Evolutionary conservation across 2,888 invertebrate species (phyloP).

Genomic region (Parelbella ahira): DNA sequence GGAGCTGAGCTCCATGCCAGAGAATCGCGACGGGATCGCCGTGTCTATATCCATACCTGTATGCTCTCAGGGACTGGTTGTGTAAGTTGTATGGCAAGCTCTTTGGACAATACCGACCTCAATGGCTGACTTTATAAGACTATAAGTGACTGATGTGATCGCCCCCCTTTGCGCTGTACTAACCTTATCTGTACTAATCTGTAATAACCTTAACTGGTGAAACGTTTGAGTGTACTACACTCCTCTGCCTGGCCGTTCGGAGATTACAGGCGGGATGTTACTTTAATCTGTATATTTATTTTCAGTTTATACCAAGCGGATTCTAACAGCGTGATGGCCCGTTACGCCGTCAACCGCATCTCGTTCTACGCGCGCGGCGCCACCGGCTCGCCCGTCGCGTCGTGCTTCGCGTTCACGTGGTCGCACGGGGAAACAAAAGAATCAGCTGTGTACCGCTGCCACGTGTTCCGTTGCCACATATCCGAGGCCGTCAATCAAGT

Average conservation of each 20-base stretch:
- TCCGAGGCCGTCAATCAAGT: conserved; percentile 93
- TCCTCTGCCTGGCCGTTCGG: too few species aligned
- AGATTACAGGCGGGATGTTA: too few species aligned
- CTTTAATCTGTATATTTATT: too few species aligned
- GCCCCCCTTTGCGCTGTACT: too few species aligned
- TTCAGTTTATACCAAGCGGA: conserved; percentile 90
- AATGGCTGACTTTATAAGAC: too few species aligned
- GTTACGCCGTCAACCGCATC: conserved; percentile 95
- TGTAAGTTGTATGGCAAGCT: conserved; percentile 84
- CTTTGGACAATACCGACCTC: too few species aligned
- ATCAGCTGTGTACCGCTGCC: conserved; percentile 96
- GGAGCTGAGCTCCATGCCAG: conserved; percentile 90
- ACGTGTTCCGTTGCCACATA: conserved; percentile 97
- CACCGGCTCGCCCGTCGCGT: conserved; percentile 88
- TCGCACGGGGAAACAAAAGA: conserved; percentile 94
- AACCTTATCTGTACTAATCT: too few species aligned
- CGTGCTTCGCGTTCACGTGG: conserved; percentile 99
- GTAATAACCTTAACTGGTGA: too few species aligned
- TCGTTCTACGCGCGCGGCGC: conserved; percentile 96
- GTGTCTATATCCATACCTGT: conserved; percentile 96
- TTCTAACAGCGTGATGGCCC: conserved; percentile 89
- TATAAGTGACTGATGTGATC: too few species aligned
- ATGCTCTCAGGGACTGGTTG: conserved; percentile 94
- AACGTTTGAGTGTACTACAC: too few species aligned
- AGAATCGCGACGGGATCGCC: conserved; percentile 88